Base-by-base conservation (phyloP, 2,888 invertebrate genomes). In the Drosophila differens region DNA sequence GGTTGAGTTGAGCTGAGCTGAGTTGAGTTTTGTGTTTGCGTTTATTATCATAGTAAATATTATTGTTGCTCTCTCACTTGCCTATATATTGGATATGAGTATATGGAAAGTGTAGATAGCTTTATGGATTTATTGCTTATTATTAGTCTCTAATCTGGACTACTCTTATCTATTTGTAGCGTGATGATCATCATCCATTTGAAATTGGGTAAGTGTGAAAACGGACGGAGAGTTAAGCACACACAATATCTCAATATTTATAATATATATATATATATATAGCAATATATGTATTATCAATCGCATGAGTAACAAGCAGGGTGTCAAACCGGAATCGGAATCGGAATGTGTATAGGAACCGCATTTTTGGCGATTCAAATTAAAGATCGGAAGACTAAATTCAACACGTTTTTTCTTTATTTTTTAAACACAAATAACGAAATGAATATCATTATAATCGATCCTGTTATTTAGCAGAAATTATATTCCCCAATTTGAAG, bases 31-130 rank as follows among this genome's bases (percentile, higher is more conserved):
- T 41, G 33, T 37, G 54, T 64, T 47, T 37, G 14, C 47, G 9
- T 32, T 44, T 65, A 41, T 64, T 51, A 57, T 69, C 9, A 25
- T 57, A 7, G 53, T 57, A 35, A 57, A 57, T 69, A 65, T 55
- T 69, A 16, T 51, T 47, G 28, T 30, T 59, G 59, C 19, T 37
- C 19, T 30, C 30, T 30, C 22, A 19, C 32, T 39, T 39, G 28
- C 30, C 9, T n/a, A n/a, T 0, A 57, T 28, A 35, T 16, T 37
- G 35, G n/a, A 35, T 35, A 10, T 54, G 25, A 7, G 4, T 35
- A 14, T 37, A 28, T 19, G 32, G 16, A 32, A 51, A 6, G 28
- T 1, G 12, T 16, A 4, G 14, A 25, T 10, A 14, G 44, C 14
- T 47, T 47, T 14, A 25, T 22, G 2, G 25, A 47, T 47, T 47